These are phyloP conservation scores for Tenualosa ilisha DNA, from an alignment of 2,797 vertebrate genomes.

Conservation along the genomic window DNA sequence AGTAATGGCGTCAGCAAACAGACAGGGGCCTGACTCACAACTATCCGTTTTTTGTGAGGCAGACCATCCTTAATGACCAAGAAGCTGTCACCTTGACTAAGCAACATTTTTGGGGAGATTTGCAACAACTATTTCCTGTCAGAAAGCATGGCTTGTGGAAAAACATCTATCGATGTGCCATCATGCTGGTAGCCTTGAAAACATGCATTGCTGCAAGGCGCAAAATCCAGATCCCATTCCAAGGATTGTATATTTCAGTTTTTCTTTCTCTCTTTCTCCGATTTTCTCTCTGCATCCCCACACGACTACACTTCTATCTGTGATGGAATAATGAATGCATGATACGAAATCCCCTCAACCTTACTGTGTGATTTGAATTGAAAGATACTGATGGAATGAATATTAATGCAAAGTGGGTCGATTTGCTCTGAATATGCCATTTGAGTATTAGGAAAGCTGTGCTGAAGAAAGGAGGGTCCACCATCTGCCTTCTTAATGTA, in stretches of 20 bases:
- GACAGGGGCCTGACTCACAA: not conserved
- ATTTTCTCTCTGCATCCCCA: not conserved
- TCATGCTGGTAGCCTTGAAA: not conserved
- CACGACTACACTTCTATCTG: not conserved
- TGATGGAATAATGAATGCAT: conserved; percentile 23
- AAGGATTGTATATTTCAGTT: not conserved
- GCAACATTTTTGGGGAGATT: not conserved
- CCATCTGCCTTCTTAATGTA: not conserved
- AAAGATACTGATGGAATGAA: conserved; percentile 19
- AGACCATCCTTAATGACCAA: not conserved
- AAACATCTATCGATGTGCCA: not conserved
- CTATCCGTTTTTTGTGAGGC: not conserved
- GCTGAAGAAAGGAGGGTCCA: not conserved
- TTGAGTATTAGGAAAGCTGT: not conserved
- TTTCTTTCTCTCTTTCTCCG: not conserved
- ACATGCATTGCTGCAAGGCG: not conserved
- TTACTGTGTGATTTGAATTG: conserved; percentile 13
- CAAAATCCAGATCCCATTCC: not conserved
- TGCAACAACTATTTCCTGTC: not conserved
- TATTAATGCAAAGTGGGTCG: conserved; percentile 15
- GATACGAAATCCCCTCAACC: not conserved
- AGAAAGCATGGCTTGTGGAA: not conserved
- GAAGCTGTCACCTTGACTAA: not conserved
- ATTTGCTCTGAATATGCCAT: conserved; percentile 13
- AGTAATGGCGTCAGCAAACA: not conserved